Conservation (phyloP, 1,140 invertebrate genomes). For the Teleopsis dalmanni region DNA sequence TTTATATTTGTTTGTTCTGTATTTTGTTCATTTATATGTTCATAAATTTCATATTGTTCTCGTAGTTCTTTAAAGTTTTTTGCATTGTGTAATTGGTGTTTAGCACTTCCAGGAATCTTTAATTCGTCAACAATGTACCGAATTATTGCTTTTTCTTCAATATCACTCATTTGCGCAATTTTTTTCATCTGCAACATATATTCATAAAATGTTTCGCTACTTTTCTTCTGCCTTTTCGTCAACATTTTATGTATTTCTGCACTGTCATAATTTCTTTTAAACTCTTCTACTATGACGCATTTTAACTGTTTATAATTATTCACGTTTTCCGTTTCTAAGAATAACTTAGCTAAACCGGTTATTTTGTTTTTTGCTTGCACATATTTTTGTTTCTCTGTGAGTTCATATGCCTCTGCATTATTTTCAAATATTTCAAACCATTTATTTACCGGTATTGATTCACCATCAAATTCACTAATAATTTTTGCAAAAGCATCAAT, state of each 20-base stretch:
- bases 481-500: background rate
- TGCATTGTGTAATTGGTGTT: background rate
- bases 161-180: background rate
- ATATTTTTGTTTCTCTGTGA: slow-evolving; percentile 1
- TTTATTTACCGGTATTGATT: background rate
- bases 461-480: background rate
- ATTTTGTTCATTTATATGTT: background rate
- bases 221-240: background rate
- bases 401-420: background rate
- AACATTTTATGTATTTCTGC: slow-evolving; percentile 1
- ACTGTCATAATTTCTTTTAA: too few species aligned
- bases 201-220: background rate
- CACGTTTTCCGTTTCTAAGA: background rate
- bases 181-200: background rate
- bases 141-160: background rate
- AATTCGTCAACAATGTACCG: slow-evolving; percentile 1
- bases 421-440: slow-evolving; percentile 4
- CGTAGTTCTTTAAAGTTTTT: background rate
- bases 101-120: background rate
- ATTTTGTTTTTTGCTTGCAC: background rate
- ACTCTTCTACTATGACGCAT: too few species aligned
- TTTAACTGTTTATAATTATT: too few species aligned
- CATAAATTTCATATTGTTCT: too few species aligned
- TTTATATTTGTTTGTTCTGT: too few species aligned
- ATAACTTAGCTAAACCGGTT: background rate